Conservation (phyloP, 2,888 invertebrate species). For the Eubasilissa splendida region DNA sequence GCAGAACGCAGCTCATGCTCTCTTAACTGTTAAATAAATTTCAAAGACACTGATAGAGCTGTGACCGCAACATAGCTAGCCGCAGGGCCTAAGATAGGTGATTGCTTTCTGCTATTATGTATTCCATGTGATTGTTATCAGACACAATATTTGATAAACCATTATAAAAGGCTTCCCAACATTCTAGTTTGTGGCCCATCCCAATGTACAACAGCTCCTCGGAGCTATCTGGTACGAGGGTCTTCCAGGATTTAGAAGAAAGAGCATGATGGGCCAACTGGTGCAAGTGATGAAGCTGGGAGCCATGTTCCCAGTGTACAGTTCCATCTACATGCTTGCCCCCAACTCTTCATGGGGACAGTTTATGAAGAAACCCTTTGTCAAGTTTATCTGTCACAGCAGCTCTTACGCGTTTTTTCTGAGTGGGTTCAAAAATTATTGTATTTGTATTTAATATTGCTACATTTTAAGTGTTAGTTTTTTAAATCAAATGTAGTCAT, state of each 20-base stretch:
- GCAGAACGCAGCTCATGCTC: too few species aligned
- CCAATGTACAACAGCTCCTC: constrained; percentile 93
- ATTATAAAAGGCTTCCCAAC: background rate
- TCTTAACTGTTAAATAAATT: too few species aligned
- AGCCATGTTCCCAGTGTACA: constrained; percentile 94
- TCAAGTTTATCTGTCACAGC: constrained; percentile 98
- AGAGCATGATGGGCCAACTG: constrained; percentile 90
- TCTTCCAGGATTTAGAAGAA: constrained; percentile 92
- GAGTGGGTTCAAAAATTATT: constrained; percentile 77
- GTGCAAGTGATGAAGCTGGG: constrained; percentile 90
- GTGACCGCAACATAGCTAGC: too few species aligned
- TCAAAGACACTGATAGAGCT: too few species aligned
- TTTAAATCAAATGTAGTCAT: background rate
- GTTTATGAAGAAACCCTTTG: constrained; percentile 97
- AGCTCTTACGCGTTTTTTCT: constrained; percentile 96
- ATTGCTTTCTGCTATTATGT: background rate
- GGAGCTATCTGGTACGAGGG: constrained; percentile 97
- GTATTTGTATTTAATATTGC: background rate
- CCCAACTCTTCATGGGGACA: constrained; percentile 90
- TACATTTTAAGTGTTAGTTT: background rate
- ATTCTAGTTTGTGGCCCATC: constrained; percentile 91
- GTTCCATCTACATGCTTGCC: constrained; percentile 91
- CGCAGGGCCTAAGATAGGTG: too few species aligned
- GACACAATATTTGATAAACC: background rate
- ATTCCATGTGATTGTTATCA: background rate